Percentiles rank a stretch among this genome's conserved stretches.
phyloP scores from a whole-genome alignment of 2,888 invertebrate species.

The Bembecia ichneumoniformis region DNA sequence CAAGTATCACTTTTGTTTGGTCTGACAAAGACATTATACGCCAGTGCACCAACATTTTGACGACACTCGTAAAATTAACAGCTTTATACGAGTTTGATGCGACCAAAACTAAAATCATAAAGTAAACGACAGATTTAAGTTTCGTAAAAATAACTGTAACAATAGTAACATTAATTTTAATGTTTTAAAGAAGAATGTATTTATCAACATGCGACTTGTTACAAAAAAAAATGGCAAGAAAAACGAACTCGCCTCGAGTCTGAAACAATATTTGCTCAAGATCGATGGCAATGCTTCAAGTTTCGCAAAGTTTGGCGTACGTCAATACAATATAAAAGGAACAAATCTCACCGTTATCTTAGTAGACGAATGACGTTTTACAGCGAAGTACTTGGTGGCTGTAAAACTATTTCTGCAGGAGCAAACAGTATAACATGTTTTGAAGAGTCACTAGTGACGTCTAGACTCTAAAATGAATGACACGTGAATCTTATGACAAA shows the following conservation, averaged over 20 bases:
- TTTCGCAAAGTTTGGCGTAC: conserved; percentile 17
- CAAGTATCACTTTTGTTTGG: too few relatives aligned
- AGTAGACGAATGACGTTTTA: conserved; percentile 3
- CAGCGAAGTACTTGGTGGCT: neutral
- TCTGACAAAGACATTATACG: neutral
- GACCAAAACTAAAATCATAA: conserved; percentile 31
- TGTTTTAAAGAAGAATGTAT: neutral
- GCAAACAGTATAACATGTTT: conserved; percentile 20
- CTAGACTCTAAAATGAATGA: conserved; percentile 4
- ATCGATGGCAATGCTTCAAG: conserved; percentile 10
- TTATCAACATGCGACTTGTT: neutral
- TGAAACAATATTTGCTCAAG: conserved; percentile 5
- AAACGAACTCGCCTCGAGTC: neutral
- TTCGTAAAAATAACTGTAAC: conserved; percentile 1
- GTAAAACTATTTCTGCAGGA: neutral
- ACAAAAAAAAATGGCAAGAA: neutral
- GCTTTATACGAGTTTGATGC: conserved; percentile 23
- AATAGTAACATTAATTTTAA: too few relatives aligned
- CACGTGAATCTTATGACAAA: neutral
- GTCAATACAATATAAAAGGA: conserved; percentile 13
- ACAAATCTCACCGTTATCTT: conserved; percentile 16
- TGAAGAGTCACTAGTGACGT: conserved; percentile 16
- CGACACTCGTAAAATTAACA: conserved; percentile 29
- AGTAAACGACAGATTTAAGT: conserved; percentile 19
- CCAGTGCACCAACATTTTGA: conserved; percentile 18